Evolutionary conservation across 1,140 invertebrate species (phyloP), one percentile per base, ranked within the genome.

Genomic region (Ptiloglossa arizonensis): DNA sequence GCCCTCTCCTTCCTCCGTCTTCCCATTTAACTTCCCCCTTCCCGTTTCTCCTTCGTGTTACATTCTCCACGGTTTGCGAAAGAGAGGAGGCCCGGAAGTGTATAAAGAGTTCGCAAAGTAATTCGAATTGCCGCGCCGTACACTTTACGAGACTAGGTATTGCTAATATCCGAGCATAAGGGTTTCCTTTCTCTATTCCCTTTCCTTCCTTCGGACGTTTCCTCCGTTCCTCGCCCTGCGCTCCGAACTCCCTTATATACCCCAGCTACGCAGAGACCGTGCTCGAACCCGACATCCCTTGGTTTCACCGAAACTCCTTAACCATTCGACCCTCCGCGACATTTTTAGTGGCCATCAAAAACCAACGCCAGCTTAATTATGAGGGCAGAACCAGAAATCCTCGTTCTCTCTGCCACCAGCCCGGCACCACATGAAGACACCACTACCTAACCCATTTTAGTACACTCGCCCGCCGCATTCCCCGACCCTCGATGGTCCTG

Each of bases 311-410:
- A 86, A 82, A 86, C 87, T 91, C 86, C 89, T 92, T 91, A 92
- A 90, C 86, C 88, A 83, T 88, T 90, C 82, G 86, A 91, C 89
- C 88, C 90, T 89, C 86, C 78, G 90, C 85, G 91, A 92, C 91
- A 92, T 91, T 92, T 92, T 92, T 92, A 92, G 91, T 92, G 90
- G 89, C 91, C 88, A 92, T 92, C 90, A 92, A 92, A 91, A 91
- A 90, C 89, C 88, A 85, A 86, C 81, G 84, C 82, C 71, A 76
- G 87, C 91, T 92, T 92, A 91, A 92, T 92, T 92, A 92, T 91
- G 88, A 89, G 87, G 80, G 87, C 86, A 82, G 84, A 67, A 86
- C 81, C 75, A 66, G 70, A 22, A 80, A 68, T 38, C 69, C 44
- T 52, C 15, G 50, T 27, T 52, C 62, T 50, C 11, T n/a, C 54